Evolutionary conservation across 2,888 invertebrate genomes (phyloP), one percentile per base, ranked within the genome.

Genomic region (Syrphus vitripennis): DNA sequence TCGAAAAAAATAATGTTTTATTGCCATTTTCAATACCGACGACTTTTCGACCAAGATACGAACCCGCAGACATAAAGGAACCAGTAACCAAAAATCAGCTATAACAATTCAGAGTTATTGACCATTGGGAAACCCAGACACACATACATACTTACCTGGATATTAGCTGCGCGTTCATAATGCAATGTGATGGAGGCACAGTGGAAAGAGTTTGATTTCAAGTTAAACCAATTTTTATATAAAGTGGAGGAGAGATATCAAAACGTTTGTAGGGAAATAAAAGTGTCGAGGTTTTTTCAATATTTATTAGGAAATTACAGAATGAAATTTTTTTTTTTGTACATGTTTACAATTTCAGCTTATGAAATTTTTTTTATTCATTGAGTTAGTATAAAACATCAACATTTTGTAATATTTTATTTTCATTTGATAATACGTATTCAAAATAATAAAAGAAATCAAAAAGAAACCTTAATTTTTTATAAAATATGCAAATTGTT

Each of bases 61-160:
- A 29, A 26, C 81, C 84, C n/a, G n/a, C n/a, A 84, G 84, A 84
- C 84, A 81, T 72, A 71, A 69, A 72, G 84, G 84, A 81, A 84
- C 84, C 84, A 84, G 24, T 67, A 37, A 69, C 42, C 65, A 76
- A 67, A 67, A 75, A 40, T 26, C 42, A 53, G 65, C 50, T 45
- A 67, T 83, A 76, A 80, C 59, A 67, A 69, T 48, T 42, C 40
- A 70, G 59, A 76, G 34, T 42, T 42, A 50, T 65, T 61, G 40
- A 40, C 76, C 69, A 74, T 69, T 84, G 48, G 45, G 55, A 45
- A 34, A 19, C 40, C 12, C 21, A 61, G 24, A 61, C 19, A 63
- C 21, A 48, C 5, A 48, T 12, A 45, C 2, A 0, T 4, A 37
- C 2, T 14, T n/a, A n/a, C 5, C 12, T 37, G 9, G 1, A 37